A percentile compares a stretch with the other conserved stretches of the same genome.
Evolutionary conservation across 2,888 invertebrate genomes (phyloP).

Genomic region (Hedychridium roseum): DNA sequence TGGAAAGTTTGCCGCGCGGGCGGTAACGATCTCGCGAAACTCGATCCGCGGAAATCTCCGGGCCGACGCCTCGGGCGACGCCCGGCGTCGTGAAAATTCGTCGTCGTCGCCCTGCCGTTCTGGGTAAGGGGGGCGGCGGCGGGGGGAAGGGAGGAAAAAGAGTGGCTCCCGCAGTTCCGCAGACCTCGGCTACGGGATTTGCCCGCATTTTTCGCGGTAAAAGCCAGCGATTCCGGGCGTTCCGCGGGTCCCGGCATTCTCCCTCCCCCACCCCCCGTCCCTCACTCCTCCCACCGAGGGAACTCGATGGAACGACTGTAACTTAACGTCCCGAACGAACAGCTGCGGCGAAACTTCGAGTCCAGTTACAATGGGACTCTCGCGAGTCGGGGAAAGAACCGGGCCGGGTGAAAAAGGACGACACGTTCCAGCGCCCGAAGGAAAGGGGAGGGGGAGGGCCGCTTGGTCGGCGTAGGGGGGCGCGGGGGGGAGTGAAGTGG

Average conservation of each 20-base stretch:
- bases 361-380: conserved; percentile 28
- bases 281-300: conserved; percentile 6
- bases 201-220: conserved; percentile 30
- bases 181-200: conserved; percentile 18
- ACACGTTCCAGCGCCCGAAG: conserved; percentile 6
- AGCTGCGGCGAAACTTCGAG: conserved; percentile 35
- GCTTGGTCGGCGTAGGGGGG: conserved; percentile 10
- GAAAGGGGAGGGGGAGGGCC: conserved; percentile 6
- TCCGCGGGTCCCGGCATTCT: neutral
- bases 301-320: conserved; percentile 33
- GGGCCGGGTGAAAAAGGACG: conserved; percentile 13
- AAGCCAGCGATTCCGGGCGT: conserved; percentile 30
- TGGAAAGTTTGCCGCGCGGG: too few relatives aligned
- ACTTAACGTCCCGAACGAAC: conserved; percentile 33
- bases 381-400: conserved; percentile 4
- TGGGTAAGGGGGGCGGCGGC: too few relatives aligned
- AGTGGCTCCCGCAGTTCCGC: conserved; percentile 15
- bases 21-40: too few relatives aligned
- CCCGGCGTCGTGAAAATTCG: too few relatives aligned
- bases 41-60: too few relatives aligned
- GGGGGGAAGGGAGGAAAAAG: too few relatives aligned
- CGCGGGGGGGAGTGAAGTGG: too few relatives aligned
- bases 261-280: neutral
- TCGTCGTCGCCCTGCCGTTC: conserved; percentile 6
- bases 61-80: too few relatives aligned